Evolutionary conservation across 2,113 vertebrate species (phyloP), one percentile per base, ranked within the genome.

Genomic region (Dicaeum eximium): DNA sequence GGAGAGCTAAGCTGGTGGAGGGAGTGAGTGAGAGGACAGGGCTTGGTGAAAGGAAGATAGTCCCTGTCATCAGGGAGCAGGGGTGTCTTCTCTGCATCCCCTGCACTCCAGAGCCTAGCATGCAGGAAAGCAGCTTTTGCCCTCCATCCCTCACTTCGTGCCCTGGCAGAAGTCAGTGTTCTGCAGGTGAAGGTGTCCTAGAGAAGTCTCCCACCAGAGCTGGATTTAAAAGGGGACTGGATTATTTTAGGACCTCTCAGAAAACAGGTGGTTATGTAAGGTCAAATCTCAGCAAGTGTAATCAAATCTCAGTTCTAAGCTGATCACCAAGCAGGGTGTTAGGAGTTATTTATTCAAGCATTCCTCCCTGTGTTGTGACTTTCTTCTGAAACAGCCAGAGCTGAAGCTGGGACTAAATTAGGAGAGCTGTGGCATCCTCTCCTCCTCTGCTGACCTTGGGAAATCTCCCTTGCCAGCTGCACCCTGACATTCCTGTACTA

Each of bases 221-320:
- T 48, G 54, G 79, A 78, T 92, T 87, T 85, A 61, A 72, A 87
- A 88, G 66, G 56, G 45, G 37, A 35, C 56, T 78, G 30, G 42
- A 80, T 86, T 94, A 95, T 87, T 92, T 93, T 78, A 60, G 84
- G 83, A 80, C 77, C 48, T 89, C 69, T 92, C 40, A 87, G 92
- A 92, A 90, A 95, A 58, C 56, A 80, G n/a, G 69, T 96, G 91
- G 80, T 93, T 97, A 94, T 67, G 27, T 89, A 93, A 96, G 93
- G 84, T 75, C 84, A 87, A 40, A 86, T 83, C 90, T 95, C 82
- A 80, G n/a, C 67, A 88, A 86, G 71, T 95, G 92, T 88, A 86
- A 93, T 91, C 87, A 94, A 93, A 95, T 95, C 89, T 93, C 83
- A 92, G 25, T 61, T 86, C 53, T 97, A 96, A 96, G 87, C 85